Base-by-base conservation (phyloP, 2,797 vertebrate genomes). In the Triplophysa bombifrons region DNA sequence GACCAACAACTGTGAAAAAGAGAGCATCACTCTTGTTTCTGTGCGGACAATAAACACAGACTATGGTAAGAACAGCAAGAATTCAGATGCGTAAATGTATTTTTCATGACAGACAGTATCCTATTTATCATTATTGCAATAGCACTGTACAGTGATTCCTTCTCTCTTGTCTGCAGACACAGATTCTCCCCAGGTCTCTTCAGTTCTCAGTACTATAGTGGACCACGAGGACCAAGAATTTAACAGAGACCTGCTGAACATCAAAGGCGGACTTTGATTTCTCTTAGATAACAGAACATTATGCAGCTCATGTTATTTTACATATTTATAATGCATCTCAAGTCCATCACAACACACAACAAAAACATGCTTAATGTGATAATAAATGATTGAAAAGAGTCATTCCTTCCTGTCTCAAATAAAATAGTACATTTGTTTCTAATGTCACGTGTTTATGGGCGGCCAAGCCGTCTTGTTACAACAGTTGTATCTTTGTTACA, bases 21-120 rank as follows among this genome's bases (percentile, higher is more conserved):
- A 86, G 25, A 87, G 71, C 80, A 88, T 89, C 41, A 87, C 84
- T 60, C 75, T 89, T n/a, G 75, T 89, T 30, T 89, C 88, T 38
- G 30, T 89, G 70, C 87, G 86, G 68, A 74, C 81, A 34, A 71
- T 89, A 71, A 86, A 84, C 61, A 80, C 82, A 80, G 88, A 89
- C 65, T 83, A 68, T 27, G 84, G 88, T 89, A 82, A 84, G 81
- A 2, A 56, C 22, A 16, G 48, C 48, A 38, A 8, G 34, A 16
- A 7, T 19, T n/a, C 17, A 51, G 16, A 63, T 65, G 34, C 17
- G n/a, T 34, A 44, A 11, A 22, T 13, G n/a, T 56, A 5, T 63
- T 60, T 46, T 6, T 48, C 16, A 22, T 41, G 61, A 65, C 2
- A 25, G 2, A 44, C 48, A 16, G 19, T 20, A 61, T 38, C 10